These are phyloP conservation scores for Nyctibius bracteatus DNA, from an alignment of 2,113 vertebrate species.

Conservation along the genomic window DNA sequence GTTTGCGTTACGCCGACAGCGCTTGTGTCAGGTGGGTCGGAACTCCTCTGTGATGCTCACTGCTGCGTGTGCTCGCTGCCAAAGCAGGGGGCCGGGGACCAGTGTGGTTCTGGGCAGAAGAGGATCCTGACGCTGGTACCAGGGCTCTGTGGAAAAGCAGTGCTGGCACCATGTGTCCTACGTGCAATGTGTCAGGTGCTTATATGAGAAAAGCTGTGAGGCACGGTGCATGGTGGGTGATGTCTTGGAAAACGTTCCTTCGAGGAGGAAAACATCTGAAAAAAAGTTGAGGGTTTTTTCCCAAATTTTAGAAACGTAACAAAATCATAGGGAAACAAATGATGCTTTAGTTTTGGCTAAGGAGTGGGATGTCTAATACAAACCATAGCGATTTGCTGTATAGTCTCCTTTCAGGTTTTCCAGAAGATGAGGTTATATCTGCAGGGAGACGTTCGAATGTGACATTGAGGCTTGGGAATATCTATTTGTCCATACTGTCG, in stretches of 20 bases:
- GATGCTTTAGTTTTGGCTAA: not conserved
- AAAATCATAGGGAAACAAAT: not conserved
- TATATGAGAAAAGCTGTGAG: fast-evolving
- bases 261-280: fast-evolving
- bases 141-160: not conserved
- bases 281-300: not conserved
- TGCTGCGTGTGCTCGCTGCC: not conserved
- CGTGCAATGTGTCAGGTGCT: fast-evolving
- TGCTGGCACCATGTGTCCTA: fast-evolving
- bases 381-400: not conserved
- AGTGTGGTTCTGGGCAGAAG: fast-evolving
- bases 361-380: not conserved
- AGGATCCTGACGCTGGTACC: fast-evolving
- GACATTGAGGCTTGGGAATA: not conserved
- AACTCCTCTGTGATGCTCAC: fast-evolving
- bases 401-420: not conserved
- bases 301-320: not conserved
- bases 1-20: fast-evolving
- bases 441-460: not conserved
- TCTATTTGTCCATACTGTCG: fast-evolving
- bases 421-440: not conserved
- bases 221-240: fast-evolving
- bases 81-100: not conserved
- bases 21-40: fast-evolving
- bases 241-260: not conserved